Conservation (phyloP, 1,140 invertebrate species). For the Thaumatotibia leucotreta region DNA sequence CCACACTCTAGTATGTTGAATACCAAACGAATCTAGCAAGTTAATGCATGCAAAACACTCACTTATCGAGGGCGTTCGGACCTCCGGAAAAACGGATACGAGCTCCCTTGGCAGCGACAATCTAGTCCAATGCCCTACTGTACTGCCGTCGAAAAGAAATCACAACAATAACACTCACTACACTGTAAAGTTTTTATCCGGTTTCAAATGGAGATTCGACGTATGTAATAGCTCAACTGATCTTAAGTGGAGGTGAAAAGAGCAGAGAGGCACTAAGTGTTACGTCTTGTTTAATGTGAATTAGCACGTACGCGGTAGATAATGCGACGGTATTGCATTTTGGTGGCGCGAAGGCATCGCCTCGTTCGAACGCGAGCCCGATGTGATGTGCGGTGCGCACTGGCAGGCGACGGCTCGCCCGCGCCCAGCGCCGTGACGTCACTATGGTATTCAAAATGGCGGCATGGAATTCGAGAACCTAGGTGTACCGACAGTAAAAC, state of each 20-base stretch:
- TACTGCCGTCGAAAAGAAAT: constrained; percentile 51
- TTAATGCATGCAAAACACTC: constrained; percentile 60
- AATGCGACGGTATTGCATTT: constrained; percentile 62
- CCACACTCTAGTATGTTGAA: constrained; percentile 35
- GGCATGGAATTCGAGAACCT: constrained; percentile 68
- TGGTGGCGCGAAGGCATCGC: constrained; percentile 54
- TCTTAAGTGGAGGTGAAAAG: constrained; percentile 52
- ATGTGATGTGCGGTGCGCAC: constrained; percentile 55
- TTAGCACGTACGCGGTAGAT: constrained; percentile 51
- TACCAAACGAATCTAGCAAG: constrained; percentile 45
- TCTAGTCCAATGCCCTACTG: constrained; percentile 55
- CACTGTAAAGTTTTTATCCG: constrained; percentile 28
- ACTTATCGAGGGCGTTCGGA: constrained; percentile 53
- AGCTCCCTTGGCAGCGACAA: constrained; percentile 48
- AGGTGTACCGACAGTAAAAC: constrained; percentile 47
- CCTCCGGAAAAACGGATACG: constrained; percentile 47
- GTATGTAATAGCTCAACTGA: constrained; percentile 48
- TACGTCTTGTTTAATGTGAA: constrained; percentile 37
- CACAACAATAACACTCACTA: constrained; percentile 68
- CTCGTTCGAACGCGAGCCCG: constrained; percentile 58
- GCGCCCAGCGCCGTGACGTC: constrained; percentile 69
- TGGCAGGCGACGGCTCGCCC: constrained; percentile 59
- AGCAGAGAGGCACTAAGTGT: constrained; percentile 60
- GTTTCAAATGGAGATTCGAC: neutral
- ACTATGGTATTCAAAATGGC: constrained; percentile 73